phyloP scores from a whole-genome alignment of 1,140 invertebrate species.

The Papilio glaucus region DNA sequence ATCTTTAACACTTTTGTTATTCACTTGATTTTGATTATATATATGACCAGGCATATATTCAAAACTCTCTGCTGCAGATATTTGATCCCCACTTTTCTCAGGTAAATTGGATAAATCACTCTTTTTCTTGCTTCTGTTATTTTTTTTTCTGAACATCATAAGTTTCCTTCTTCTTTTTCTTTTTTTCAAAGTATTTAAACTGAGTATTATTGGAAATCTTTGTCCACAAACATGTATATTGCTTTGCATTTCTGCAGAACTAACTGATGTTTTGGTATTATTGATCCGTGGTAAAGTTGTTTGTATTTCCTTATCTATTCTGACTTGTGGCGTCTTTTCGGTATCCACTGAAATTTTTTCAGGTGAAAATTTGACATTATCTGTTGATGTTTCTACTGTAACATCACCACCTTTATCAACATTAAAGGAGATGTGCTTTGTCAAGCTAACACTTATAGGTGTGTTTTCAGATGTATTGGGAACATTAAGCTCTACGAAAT shows the following conservation, averaged over 20 bases:
- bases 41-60: constrained; percentile 82
- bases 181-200: constrained; percentile 66
- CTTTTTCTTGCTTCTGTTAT: constrained; percentile 45
- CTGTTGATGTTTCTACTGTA: constrained; percentile 58
- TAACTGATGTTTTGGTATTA: constrained; percentile 46
- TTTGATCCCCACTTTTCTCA: constrained; percentile 66
- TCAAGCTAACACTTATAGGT: constrained; percentile 72
- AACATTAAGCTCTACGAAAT: constrained; percentile 68
- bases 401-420: constrained; percentile 69
- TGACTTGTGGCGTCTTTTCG: constrained; percentile 47
- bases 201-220: constrained; percentile 64
- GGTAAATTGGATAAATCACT: constrained; percentile 50
- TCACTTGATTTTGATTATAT: constrained; percentile 73
- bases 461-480: constrained; percentile 55
- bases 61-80: constrained; percentile 80
- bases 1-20: constrained; percentile 46
- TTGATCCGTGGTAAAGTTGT: constrained; percentile 62
- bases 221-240: constrained; percentile 40
- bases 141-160: constrained; percentile 51
- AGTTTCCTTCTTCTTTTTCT: constrained; percentile 58
- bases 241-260: constrained; percentile 37
- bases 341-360: constrained; percentile 56
- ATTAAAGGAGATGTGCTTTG: constrained; percentile 78
- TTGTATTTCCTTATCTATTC: constrained; percentile 77
- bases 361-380: constrained; percentile 59